Evolutionary conservation across 2,888 invertebrate species (phyloP).

Genomic region (Hydrotaea diabolus): DNA sequence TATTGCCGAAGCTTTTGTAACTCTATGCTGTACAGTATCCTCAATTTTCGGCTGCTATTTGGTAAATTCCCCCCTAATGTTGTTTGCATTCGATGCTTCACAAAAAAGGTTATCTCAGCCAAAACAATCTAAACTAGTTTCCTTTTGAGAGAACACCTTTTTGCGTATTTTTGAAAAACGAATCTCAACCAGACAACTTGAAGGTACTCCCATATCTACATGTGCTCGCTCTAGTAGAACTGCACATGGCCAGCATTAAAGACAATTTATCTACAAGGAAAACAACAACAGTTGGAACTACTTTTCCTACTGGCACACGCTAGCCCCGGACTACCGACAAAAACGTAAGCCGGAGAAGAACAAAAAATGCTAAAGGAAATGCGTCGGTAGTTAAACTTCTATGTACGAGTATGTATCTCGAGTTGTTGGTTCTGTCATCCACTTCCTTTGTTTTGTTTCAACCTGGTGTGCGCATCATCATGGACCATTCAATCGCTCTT

Average conservation of each 20-base stretch:
- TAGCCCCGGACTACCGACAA: not conserved
- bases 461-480: not conserved
- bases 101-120: slow-evolving; percentile 22
- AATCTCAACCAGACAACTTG: slow-evolving; percentile 15
- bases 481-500: not conserved
- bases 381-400: slow-evolving; percentile 41
- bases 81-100: not conserved
- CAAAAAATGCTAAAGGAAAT: slow-evolving; percentile 55
- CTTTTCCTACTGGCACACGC: not conserved
- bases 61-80: not conserved
- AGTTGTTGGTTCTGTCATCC: not conserved
- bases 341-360: not conserved
- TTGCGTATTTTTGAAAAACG: not conserved
- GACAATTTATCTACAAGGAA: not conserved
- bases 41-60: too few species aligned
- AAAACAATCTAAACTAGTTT: slow-evolving; percentile 36
- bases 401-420: not conserved
- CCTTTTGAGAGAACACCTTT: slow-evolving; percentile 23
- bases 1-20: too few species aligned
- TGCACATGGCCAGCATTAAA: not conserved
- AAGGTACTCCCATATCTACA: not conserved
- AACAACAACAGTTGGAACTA: not conserved
- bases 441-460: not conserved
- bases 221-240: not conserved
- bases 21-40: too few species aligned